phyloP scores from a whole-genome alignment of 2,888 invertebrate species.

The Troglohyphantes excavatus region DNA sequence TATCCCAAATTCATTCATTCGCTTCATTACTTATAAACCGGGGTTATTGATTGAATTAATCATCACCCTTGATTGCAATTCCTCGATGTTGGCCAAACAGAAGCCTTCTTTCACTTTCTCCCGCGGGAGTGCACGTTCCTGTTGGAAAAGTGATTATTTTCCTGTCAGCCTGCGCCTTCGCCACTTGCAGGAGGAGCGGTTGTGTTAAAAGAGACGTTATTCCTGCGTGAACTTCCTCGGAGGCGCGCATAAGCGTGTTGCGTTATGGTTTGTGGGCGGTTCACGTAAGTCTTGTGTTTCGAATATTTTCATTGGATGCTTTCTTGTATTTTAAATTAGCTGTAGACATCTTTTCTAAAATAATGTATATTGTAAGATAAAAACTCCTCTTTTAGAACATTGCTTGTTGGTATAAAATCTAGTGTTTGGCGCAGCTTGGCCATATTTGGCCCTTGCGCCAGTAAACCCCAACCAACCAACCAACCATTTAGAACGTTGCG shows the following conservation, averaged over 20 bases:
- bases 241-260: background rate
- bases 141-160: slow-evolving; percentile 22
- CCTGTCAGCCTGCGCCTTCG: slow-evolving; percentile 17
- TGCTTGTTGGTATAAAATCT: too few relatives aligned
- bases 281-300: too few relatives aligned
- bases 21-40: background rate
- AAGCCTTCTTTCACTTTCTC: background rate
- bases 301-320: too few relatives aligned
- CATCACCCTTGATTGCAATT: background rate
- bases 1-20: background rate
- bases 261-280: too few relatives aligned
- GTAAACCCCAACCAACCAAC: too few relatives aligned
- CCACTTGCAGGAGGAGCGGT: background rate
- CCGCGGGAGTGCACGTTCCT: background rate
- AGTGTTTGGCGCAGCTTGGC: too few relatives aligned
- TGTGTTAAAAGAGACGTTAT: slow-evolving; percentile 10
- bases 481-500: too few relatives aligned
- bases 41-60: slow-evolving; percentile 33
- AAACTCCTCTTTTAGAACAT: too few relatives aligned
- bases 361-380: too few relatives aligned
- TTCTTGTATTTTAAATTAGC: too few relatives aligned
- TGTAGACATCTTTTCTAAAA: too few relatives aligned
- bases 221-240: background rate
- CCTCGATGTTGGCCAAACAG: background rate
- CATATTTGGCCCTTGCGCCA: too few relatives aligned